Evolutionary conservation across 2,113 vertebrate genomes (phyloP), one percentile per base, ranked within the genome.

Genomic region (Callithrix jacchus): DNA sequence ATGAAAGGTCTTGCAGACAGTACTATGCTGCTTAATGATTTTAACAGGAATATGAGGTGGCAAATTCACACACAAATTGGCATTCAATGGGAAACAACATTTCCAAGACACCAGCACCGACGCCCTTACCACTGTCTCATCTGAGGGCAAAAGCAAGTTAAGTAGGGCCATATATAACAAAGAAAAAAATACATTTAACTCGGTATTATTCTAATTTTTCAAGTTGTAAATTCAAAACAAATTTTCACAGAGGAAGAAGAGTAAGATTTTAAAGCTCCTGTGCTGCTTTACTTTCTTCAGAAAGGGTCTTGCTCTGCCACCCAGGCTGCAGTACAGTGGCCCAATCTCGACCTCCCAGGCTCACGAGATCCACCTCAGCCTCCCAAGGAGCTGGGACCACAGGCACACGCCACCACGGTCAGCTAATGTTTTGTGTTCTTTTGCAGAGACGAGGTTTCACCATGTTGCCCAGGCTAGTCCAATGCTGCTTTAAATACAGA

Each of bases 161-260:
- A 42, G 32, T 6, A 8, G 4, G 16, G 40, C 16, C 35, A 52
- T 8, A 42, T 4, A 21, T 0, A 20, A 14, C 3, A 1, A 5
- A 40, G 11, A 79, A 8, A 76, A 8, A 6, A n/a, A 17, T 4
- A 10, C 17, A 13, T 23, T 27, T 27, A 56, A 30, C 27, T 20
- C 16, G 45, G 3, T 4, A 9, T 18, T 2, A 30, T 12, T 52
- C 16, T n/a, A 58, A 5, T 2, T 13, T 30, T 68, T 27, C 8
- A 27, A 52, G 20, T 23, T 7, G 8, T 3, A 47, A 52, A 49
- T 11, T 76, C 40, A 25, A 35, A 14, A 73, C 58, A 13, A 21
- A 3, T 35, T 56, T 76, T 17, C 64, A 9, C 54, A 91, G 54
- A 21, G 6, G 6, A 64, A 49, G 6, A 9, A 14, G 45, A 42